Base-by-base conservation (phyloP, 1,140 invertebrate genomes). In the Epicauta chinensis region DNA sequence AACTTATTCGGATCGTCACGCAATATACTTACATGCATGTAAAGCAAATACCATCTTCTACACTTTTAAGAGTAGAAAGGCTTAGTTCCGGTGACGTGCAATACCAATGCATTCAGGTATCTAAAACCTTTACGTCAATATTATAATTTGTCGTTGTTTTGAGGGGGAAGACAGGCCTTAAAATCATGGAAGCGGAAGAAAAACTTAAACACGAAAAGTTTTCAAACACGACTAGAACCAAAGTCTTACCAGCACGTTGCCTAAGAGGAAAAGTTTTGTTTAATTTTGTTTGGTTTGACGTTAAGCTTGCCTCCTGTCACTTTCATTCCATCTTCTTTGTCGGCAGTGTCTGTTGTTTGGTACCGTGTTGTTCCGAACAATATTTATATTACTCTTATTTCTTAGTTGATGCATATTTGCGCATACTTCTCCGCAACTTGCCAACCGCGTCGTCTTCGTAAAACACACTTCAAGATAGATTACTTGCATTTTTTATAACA, bases 281-380 rank as follows among this genome's bases (percentile, higher is more conserved):
- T 68, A 68, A 69, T 68, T 68, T 69, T 67, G 67, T 69, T 69
- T 67, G 65, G 64, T 67, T 68, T 69, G 66, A 69, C 65, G 67
- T 66, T 67, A 69, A 68, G 67, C 67, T 66, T 56, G 63, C 63
- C 55, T 68, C 67, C 64, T 68, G 67, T 69, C 67, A 69, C 65
- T 68, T 69, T 69, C 66, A 65, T 68, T 60, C 64, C 61, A 61
- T 66, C 64, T 63, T 53, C 47, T 58, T 60, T 51, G 52, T 52
- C 51, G 56, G 34, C 16, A 50, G 45, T 53, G 51, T 47, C 53
- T 49, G 62, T 64, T 66, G 64, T 65, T 64, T 58, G 58, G 58
- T 55, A 56, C 57, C 55, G 56, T 58, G 61, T 65, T 66, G 59
- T 66, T 66, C 54, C 58, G 53, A 63, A 65, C 63, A 66, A 66